Evolutionary conservation across 2,888 invertebrate species (phyloP).

Genomic region (Rhodophaea formosa): DNA sequence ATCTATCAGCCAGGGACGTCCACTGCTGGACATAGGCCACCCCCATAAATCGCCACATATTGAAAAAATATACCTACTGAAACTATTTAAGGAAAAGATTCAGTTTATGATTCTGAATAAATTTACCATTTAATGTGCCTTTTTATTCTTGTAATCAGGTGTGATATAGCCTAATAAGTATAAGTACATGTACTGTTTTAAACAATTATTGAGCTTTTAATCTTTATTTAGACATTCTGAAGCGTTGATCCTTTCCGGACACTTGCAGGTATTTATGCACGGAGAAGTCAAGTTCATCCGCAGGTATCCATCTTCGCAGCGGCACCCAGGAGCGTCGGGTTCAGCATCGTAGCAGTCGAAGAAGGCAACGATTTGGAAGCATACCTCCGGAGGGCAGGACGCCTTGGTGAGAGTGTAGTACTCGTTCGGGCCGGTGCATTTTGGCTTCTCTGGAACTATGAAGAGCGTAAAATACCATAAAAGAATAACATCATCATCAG

Average conservation of each 20-base stretch:
- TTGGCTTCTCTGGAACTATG: constrained; percentile 13
- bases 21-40: too few species aligned
- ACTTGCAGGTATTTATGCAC: constrained; percentile 28
- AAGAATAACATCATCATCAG: too few species aligned
- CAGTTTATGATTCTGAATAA: too few species aligned
- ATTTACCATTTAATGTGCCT: too few species aligned
- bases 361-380: constrained; percentile 30
- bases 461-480: too few species aligned
- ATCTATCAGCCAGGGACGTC: too few species aligned
- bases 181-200: too few species aligned
- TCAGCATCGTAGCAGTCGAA: constrained; percentile 28
- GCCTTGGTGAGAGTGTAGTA: constrained; percentile 31
- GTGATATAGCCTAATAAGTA: too few species aligned
- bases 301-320: constrained; percentile 34
- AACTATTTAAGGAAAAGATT: too few species aligned
- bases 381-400: constrained; percentile 39
- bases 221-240: constrained; percentile 15
- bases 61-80: too few species aligned
- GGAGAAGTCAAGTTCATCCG: constrained; percentile 21
- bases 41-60: too few species aligned
- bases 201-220: not conserved
- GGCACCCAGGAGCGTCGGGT: constrained; percentile 32
- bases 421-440: constrained; percentile 32
- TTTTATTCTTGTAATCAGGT: too few species aligned
- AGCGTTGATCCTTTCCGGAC: constrained; percentile 25